A percentile compares a stretch with the other conserved stretches of the same genome.
These are phyloP conservation scores for Myotis planiceps DNA, from an alignment of 2,797 vertebrate species.

Conservation along the genomic window DNA sequence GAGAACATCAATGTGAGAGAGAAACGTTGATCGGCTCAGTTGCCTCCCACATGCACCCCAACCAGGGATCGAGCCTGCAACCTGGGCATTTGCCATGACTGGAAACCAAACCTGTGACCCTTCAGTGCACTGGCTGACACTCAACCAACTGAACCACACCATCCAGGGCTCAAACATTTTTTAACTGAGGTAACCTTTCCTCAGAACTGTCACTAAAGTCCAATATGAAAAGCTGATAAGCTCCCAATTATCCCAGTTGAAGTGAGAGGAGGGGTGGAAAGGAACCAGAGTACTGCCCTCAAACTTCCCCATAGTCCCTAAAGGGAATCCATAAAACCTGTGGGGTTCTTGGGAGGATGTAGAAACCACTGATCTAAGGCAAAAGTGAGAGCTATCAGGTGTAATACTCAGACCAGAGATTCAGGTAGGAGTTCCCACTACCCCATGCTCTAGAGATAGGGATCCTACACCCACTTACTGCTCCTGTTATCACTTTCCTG, in stretches of 20 bases:
- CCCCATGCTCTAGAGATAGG: neutral
- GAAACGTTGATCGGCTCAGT: neutral
- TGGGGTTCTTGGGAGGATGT: neutral
- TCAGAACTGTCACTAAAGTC: conserved; percentile 17
- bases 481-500: neutral
- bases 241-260: neutral
- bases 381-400: neutral
- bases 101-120: neutral
- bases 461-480: neutral
- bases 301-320: neutral
- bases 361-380: neutral
- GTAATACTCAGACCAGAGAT: neutral
- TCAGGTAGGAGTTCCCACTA: neutral
- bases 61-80: neutral
- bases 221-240: neutral
- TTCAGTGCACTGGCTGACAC: neutral
- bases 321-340: neutral
- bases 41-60: too few relatives aligned
- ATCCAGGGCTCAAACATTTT: neutral
- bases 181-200: neutral
- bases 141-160: neutral
- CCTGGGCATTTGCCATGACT: neutral
- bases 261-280: neutral
- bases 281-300: neutral
- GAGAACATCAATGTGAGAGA: neutral